A percentile compares a stretch with the other conserved stretches of the same genome.
Conservation (phyloP, 2,888 invertebrate genomes). For the Agelastica alni region DNA sequence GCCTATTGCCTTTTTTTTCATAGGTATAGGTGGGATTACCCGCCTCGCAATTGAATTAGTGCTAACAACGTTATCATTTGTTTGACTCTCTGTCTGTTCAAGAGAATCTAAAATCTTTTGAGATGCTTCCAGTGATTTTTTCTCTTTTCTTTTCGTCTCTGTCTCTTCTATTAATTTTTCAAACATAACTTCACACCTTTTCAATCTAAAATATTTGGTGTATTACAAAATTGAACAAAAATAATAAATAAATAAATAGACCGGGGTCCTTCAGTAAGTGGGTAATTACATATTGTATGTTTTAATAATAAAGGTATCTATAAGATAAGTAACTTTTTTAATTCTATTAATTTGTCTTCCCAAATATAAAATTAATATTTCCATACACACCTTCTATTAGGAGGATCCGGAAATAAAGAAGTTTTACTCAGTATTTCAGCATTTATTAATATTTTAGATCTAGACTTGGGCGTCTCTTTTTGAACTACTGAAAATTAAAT, state of each 20-base stretch:
- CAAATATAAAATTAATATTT: too few relatives aligned
- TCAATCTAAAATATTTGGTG: not conserved
- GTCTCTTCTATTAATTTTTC: slow-evolving; percentile 21
- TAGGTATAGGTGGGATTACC: slow-evolving; percentile 21
- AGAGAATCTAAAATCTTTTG: slow-evolving; percentile 10
- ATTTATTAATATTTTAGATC: slow-evolving; percentile 15
- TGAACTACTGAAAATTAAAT: not conserved
- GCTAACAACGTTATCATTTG: slow-evolving; percentile 18
- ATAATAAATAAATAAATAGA: too few relatives aligned
- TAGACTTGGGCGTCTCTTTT: slow-evolving; percentile 1
- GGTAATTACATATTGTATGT: too few relatives aligned
- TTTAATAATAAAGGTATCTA: too few relatives aligned
- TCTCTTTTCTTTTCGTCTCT: slow-evolving; percentile 15
- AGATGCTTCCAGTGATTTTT: slow-evolving; percentile 18
- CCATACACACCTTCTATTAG: not conserved
- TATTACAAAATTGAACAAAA: too few relatives aligned
- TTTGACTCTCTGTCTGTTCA: slow-evolving; percentile 7
- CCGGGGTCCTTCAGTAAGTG: too few relatives aligned
- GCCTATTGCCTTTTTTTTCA: slow-evolving; percentile 13
- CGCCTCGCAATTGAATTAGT: slow-evolving; percentile 13
- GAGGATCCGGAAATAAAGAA: slow-evolving; percentile 19
- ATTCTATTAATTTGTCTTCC: too few relatives aligned
- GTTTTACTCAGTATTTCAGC: slow-evolving; percentile 22
- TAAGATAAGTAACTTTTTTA: too few relatives aligned
- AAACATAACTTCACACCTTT: slow-evolving; percentile 22